Conservation (phyloP, 1,140 invertebrate genomes). For the Oreohelix idahoensis region DNA sequence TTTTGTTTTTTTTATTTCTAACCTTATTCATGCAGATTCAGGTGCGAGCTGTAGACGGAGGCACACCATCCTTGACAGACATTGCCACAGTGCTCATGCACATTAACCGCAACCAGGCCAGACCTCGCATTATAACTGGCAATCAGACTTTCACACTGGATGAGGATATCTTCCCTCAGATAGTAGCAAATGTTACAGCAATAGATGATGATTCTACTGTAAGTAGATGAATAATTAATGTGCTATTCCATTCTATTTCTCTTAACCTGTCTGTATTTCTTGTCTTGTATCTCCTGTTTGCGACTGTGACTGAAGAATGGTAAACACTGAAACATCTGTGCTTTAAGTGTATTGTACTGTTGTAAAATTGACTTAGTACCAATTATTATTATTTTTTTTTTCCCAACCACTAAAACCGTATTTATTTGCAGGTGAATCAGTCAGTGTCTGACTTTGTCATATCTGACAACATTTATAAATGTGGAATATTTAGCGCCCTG, state of each 20-base stretch:
- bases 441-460: too few species aligned
- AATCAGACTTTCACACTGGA: constrained; percentile 26
- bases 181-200: constrained; percentile 76
- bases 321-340: too few species aligned
- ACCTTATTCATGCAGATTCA: constrained; percentile 51
- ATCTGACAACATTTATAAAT: too few species aligned
- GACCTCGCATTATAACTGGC: constrained; percentile 47
- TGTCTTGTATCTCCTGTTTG: constrained; percentile 36
- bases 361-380: too few species aligned
- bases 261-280: too few species aligned
- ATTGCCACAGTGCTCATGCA: constrained; percentile 53
- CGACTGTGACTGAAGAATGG: not conserved
- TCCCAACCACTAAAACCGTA: too few species aligned
- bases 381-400: too few species aligned
- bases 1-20: not conserved
- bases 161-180: not conserved
- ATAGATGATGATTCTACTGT: constrained; percentile 52
- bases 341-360: too few species aligned
- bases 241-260: too few species aligned
- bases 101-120: constrained; percentile 59
- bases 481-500: too few species aligned
- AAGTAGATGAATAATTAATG: not conserved
- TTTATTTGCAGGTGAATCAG: too few species aligned
- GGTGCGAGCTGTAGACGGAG: constrained; percentile 62
- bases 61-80: constrained; percentile 51